Evolutionary conservation across 30 jellyfish, hydroid and myxozoan species (phyloP).

Genomic region (Chrysaora quinquecirrha): DNA sequence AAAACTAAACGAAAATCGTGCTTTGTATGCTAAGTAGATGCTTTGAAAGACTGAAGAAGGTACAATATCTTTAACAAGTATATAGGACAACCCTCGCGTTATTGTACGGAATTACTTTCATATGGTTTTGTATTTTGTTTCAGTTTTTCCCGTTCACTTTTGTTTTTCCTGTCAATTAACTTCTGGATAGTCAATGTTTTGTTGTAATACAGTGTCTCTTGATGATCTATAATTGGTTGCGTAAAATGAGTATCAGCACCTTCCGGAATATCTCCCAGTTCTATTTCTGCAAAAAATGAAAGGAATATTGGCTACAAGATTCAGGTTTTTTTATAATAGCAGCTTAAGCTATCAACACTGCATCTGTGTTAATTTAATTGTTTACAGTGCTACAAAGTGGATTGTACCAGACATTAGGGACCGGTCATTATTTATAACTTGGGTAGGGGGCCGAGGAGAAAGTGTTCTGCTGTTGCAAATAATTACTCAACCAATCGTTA

Average conservation of each 20-base stretch:
- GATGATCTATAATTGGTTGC: constrained; percentile 62
- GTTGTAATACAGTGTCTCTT: constrained; percentile 68
- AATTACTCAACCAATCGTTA: too few species aligned
- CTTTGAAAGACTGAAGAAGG: too few species aligned
- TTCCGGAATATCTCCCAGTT: constrained; percentile 65
- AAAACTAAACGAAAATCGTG: too few species aligned
- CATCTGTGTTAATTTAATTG: not conserved
- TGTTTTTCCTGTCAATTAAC: constrained; percentile 48
- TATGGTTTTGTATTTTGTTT: too few species aligned
- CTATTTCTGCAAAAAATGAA: constrained; percentile 45
- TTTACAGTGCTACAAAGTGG: not conserved
- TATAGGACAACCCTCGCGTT: too few species aligned
- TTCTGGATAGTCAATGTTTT: constrained; percentile 61
- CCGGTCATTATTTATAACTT: not conserved
- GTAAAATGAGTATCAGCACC: constrained; percentile 72
- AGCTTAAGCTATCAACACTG: not conserved
- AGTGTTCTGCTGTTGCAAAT: not conserved
- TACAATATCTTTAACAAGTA: too few species aligned
- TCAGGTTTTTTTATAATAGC: too few species aligned
- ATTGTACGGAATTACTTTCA: too few species aligned
- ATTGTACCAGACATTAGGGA: not conserved
- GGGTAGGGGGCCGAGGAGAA: not conserved
- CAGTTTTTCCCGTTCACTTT: constrained; percentile 44
- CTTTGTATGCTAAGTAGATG: too few species aligned
- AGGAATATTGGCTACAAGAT: too few species aligned